Evolutionary conservation across 1,140 invertebrate genomes (phyloP), one percentile per base, ranked within the genome.

Genomic region (Zaprionus ornatus): DNA sequence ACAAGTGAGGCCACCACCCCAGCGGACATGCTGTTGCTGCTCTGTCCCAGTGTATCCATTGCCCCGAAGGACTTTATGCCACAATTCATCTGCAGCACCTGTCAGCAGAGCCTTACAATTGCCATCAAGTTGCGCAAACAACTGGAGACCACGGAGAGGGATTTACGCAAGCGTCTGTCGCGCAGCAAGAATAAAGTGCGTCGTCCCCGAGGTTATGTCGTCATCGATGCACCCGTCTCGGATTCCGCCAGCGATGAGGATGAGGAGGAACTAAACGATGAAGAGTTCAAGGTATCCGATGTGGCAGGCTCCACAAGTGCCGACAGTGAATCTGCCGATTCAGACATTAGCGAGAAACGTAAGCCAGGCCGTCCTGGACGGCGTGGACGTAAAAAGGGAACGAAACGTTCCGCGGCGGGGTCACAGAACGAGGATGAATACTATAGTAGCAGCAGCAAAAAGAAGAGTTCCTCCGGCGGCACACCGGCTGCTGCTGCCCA

Each of bases 151-250:
- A 93, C 93, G 0, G 93, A 93, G 62, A 63, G 73, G 5, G 86
- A 88, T 25, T 66, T 93, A 25, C 82, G 93, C 59, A 92, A 91
- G 56, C 92, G 91, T 62, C 29, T 93, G n/a, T 92, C 91, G 5
- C 67, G 92, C 13, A 90, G 91, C 57, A 93, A 92, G 73, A 93
- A 90, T 52, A 93, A 93, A 70, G 90, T 92, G 3, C 77, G 92
- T 1, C 75, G 92, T 2, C 91, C 91, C 1, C 90, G 86, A 2
- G 92, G 91, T 23, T 93, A 93, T 74, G 93, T 93, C 25, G 85
- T 93, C 5, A 93, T 93, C 13, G 93, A 93, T 73, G 92, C 93
- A 1, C 79, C 86, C 0, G 83, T 91, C 21, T 81, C 91, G 1
- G 82, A 87, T 25, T 91, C 88, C 0, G 75, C 79, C n/a, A 90